Base-by-base conservation (phyloP, 2,113 vertebrate species). In the Arizona elegans region DNA sequence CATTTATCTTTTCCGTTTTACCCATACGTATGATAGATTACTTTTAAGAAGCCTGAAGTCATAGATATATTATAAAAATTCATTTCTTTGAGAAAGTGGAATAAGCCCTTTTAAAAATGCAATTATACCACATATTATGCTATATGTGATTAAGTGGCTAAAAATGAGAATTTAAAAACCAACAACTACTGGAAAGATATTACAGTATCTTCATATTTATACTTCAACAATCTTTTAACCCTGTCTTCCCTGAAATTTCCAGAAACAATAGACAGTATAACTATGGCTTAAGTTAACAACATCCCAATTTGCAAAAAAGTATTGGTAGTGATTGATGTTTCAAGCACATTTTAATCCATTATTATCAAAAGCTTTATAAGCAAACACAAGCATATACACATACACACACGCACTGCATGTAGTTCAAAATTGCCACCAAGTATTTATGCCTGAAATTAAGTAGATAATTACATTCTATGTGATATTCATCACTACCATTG, bases 11-110 rank as follows among this genome's bases (percentile, higher is more conserved):
- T 33, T 55, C 53, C 92, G 50, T 11, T 53, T 86, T 96, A 91
- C 58, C 92, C 85, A 91, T 88, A 50, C 95, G 95, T 56, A 65
- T n/a, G 94, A 87, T 10, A 95, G 90, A 93, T 94, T 62, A 70
- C 86, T 81, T 88, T 91, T 93, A 90, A 94, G 89, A 58, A 93
- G 52, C 91, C 47, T 1, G 75, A 91, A 91, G 50, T 24, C 90
- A n/a, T 54, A 89, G n/a, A 54, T 89, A 93, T 96, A 87, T 56
- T 95, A 58, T 17, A 93, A 86, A 33, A 87, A 96, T 47, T 88
- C 24, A 91, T 92, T 87, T 47, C 85, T 85, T 93, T 93, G 33
- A 1, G 56, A 93, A 55, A 38, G 47, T 29, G 93, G 33, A 95
- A 0, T 91, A 89, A 17, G 90, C 93, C 23, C 15, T 0, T 43